phyloP scores from a whole-genome alignment of 2,113 vertebrate genomes.

The Pygoscelis adeliae region DNA sequence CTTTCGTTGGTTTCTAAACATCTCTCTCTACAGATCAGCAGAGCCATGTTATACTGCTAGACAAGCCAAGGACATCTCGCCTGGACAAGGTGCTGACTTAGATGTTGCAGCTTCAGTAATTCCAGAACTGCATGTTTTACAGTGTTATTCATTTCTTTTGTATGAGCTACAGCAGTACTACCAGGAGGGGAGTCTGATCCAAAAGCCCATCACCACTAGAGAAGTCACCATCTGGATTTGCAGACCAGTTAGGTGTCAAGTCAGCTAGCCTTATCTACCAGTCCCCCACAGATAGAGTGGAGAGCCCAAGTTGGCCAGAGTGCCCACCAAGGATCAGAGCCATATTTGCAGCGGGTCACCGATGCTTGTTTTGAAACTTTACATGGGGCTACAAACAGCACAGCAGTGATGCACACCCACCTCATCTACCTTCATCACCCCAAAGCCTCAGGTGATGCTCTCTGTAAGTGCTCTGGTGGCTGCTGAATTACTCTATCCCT shows the following conservation, averaged over 20 bases:
- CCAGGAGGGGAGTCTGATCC: not conserved
- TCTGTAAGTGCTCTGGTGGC: not conserved
- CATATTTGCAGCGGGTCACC: not conserved
- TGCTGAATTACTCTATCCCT: not conserved
- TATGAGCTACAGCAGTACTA: not conserved
- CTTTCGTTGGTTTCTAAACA: not conserved
- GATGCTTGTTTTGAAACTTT: not conserved
- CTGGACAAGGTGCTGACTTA: not conserved
- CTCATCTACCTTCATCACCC: not conserved
- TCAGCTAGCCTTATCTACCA: not conserved
- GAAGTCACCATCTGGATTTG: not conserved
- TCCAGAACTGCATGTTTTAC: not conserved
- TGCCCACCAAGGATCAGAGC: not conserved
- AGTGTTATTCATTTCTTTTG: not conserved
- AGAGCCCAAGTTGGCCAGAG: accelerated
- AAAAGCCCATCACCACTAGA: not conserved
- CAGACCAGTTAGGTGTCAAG: not conserved
- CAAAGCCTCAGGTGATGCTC: not conserved
- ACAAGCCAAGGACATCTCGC: not conserved
- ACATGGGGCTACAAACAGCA: not conserved
- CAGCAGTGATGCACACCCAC: not conserved
- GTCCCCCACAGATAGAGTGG: not conserved
- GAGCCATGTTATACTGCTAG: not conserved
- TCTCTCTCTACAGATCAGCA: not conserved
- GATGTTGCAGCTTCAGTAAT: not conserved